These are phyloP conservation scores for Seriola rivoliana DNA, from an alignment of 2,113 vertebrate species.

Conservation along the genomic window DNA sequence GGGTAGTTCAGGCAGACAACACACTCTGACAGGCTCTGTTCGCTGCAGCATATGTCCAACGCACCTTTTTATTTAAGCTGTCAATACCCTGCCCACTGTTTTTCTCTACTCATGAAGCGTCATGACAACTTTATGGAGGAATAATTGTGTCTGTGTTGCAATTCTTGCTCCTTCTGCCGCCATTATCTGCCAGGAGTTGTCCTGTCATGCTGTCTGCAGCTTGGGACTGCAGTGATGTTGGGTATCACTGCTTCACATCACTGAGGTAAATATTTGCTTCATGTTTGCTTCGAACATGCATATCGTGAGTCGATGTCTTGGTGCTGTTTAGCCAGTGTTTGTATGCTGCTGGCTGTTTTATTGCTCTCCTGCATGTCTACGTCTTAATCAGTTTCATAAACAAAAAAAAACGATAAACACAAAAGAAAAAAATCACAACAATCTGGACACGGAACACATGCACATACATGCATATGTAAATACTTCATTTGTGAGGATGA, in stretches of 20 bases:
- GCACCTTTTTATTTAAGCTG: slow-evolving; percentile 21
- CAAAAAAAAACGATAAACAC: neutral
- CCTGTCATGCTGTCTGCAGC: slow-evolving; percentile 33
- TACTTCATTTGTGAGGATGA: neutral
- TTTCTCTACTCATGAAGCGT: slow-evolving; percentile 38
- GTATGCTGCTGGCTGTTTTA: slow-evolving; percentile 29
- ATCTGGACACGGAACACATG: neutral
- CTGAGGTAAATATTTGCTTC: slow-evolving; percentile 59
- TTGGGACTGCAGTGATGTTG: slow-evolving; percentile 18
- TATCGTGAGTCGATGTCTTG: slow-evolving; percentile 8
- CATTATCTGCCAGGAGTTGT: slow-evolving; percentile 35
- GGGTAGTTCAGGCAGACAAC: slow-evolving; percentile 5
- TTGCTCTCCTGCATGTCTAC: slow-evolving; percentile 21
- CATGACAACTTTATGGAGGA: slow-evolving; percentile 11
- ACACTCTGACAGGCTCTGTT: neutral
- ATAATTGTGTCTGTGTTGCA: slow-evolving; percentile 4
- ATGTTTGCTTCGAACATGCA: slow-evolving; percentile 11
- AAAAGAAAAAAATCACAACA: neutral
- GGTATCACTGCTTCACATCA: slow-evolving; percentile 45
- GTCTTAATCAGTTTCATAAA: slow-evolving; percentile 41
- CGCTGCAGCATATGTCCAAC: neutral
- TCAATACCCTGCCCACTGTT: slow-evolving; percentile 23
- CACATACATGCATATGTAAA: neutral
- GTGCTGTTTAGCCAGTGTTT: slow-evolving; percentile 28
- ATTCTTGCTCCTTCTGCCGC: neutral